A percentile compares a stretch with the other conserved stretches of the same genome.
Conservation (phyloP, 1,140 invertebrate species). For the Listronotus oregonensis region DNA sequence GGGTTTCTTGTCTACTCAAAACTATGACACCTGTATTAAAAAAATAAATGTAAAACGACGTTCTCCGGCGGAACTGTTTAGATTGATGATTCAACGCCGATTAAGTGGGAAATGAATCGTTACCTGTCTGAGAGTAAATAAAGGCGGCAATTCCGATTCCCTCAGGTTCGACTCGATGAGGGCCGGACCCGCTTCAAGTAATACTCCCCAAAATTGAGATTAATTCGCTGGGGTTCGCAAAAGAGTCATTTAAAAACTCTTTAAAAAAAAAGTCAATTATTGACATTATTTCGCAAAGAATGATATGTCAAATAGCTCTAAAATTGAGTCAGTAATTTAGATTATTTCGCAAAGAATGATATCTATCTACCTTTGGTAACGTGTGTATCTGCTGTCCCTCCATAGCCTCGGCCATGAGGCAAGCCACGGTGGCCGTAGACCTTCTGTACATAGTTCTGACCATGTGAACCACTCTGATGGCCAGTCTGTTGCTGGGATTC, state of each 20-base stretch:
- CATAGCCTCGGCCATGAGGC: conserved; percentile 92
- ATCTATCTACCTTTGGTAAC: conserved; percentile 73
- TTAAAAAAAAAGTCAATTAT: too few species aligned
- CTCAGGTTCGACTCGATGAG: conserved; percentile 84
- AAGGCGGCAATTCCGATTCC: conserved; percentile 79
- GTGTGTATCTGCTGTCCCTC: conserved; percentile 84
- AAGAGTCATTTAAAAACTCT: too few species aligned
- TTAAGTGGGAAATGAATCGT: conserved; percentile 1
- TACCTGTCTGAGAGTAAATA: conserved; percentile 86
- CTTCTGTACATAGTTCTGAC: conserved; percentile 75
- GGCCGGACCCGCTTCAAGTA: conserved; percentile 75
- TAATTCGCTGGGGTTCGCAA: too few species aligned
- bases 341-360: too few species aligned
- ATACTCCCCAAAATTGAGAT: conserved; percentile 84
- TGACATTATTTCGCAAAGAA: too few species aligned
- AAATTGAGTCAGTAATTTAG: too few species aligned
- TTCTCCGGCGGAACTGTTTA: background rate
- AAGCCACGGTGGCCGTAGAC: conserved; percentile 87
- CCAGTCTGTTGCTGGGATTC: conserved; percentile 90
- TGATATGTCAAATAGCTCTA: too few species aligned
- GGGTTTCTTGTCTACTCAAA: conserved; percentile 88
- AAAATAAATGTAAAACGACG: conserved; percentile 25
- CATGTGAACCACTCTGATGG: conserved; percentile 80
- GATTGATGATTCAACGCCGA: background rate
- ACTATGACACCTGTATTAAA: conserved; percentile 77